Evolutionary conservation across 2,797 vertebrate species (phyloP), one percentile per base, ranked within the genome.

Genomic region (Enteromius thamalakanensis): DNA sequence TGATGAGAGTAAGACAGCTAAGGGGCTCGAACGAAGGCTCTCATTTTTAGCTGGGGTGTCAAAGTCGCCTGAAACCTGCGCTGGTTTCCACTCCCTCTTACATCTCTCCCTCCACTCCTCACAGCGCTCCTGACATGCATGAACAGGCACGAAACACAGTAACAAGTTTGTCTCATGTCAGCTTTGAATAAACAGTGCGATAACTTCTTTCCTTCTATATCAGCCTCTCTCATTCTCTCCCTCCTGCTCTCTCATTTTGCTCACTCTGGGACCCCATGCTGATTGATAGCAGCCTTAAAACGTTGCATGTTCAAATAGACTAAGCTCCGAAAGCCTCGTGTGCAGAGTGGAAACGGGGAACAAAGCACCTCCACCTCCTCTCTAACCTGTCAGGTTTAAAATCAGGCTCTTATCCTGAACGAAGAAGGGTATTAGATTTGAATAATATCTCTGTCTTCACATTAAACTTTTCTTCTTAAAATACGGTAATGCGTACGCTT

Each of bases 141-240:
- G 88, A 89, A 91, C 89, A 93, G 81, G 86, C 74, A 32, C 83
- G 83, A 87, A 92, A 93, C 91, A 94, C 93, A 91, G 92, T 84
- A 89, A 85, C 87, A 91, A 92, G 91, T 92, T 93, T 91, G 88
- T 93, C 89, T 93, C 90, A 90, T 92, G 91, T 93, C 91, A 91
- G 88, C 91, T 93, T 49, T 91, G 90, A 92, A 92, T 88, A 93
- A 90, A 92, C 90, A 93, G 91, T 90, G 90, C 83, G 84, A 86
- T 84, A 88, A 89, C 85, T 92, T 78, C 42, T 79, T 62, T 70
- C 34, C 45, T n/a, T 76, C 58, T 53, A n/a, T 79, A 47, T 49
- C 55, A 74, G 64, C 42, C 76, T 75, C 81, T 67, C 65, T 77
- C 45, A 53, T 42, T 51, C 64, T 79, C 76, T 84, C 67, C 74